Percentiles rank a stretch among this genome's conserved stretches.
Conservation (phyloP, 1,140 invertebrate genomes). For the Portunus trituberculatus region DNA sequence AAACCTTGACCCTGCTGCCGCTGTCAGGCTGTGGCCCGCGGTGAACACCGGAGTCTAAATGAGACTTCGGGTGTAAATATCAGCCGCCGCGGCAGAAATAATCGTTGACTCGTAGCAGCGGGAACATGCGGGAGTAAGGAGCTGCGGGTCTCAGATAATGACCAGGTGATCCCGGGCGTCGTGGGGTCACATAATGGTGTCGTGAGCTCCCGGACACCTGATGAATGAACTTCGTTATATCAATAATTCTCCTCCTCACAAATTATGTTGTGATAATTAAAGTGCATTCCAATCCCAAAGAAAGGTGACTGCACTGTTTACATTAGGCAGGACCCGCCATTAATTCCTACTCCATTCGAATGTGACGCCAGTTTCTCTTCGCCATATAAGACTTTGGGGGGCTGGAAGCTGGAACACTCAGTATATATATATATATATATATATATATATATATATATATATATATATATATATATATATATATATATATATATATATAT, state of each 20-base stretch:
- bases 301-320: neutral
- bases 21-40: neutral
- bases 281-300: neutral
- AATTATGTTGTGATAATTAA: neutral
- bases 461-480: slow-evolving; percentile 46
- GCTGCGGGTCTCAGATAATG: neutral
- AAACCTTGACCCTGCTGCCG: neutral
- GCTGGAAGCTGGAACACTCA: neutral
- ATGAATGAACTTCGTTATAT: slow-evolving; percentile 49
- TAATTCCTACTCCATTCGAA: neutral
- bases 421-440: slow-evolving; percentile 22
- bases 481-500: slow-evolving; percentile 35
- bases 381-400: neutral
- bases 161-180: slow-evolving; percentile 30
- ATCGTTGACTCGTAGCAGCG: neutral
- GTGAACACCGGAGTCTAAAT: neutral
- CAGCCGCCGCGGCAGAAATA: neutral
- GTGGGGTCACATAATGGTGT: slow-evolving; percentile 48
- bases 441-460: slow-evolving; percentile 60
- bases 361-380: neutral
- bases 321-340: neutral
- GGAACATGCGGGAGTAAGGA: neutral
- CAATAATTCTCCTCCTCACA: slow-evolving; percentile 37
- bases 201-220: slow-evolving; percentile 31
- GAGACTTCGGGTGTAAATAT: neutral